Conservation (phyloP, 1,140 invertebrate species). For the Drosophila truncata region DNA sequence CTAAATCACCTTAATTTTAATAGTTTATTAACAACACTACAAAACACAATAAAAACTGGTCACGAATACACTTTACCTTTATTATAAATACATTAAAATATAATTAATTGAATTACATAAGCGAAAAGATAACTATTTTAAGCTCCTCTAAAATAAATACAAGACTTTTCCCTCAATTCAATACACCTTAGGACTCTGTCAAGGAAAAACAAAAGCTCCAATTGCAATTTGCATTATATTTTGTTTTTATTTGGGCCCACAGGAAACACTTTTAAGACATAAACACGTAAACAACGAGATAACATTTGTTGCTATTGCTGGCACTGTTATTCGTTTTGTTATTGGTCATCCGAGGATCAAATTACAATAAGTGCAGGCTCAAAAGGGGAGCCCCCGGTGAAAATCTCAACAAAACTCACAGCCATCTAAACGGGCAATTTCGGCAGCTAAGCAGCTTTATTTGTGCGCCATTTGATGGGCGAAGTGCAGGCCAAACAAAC, state of each 20-base stretch:
- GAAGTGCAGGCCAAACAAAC: constrained; percentile 69
- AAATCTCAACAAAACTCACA: constrained; percentile 13
- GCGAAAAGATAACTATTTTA: not conserved
- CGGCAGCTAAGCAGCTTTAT: constrained; percentile 57
- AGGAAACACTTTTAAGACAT: constrained; percentile 28
- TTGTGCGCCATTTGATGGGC: constrained; percentile 30
- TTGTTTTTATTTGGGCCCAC: not conserved
- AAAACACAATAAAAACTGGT: not conserved
- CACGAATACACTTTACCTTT: not conserved
- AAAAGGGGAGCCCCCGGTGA: constrained; percentile 10
- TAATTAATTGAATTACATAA: constrained; percentile 2
- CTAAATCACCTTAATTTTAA: not conserved
- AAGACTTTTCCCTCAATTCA: not conserved
- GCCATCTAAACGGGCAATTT: constrained; percentile 47
- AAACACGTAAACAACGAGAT: constrained; percentile 48
- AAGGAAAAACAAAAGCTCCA: constrained; percentile 26
- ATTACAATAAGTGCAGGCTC: constrained; percentile 63
- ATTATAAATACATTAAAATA: not conserved
- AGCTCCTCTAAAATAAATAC: not conserved
- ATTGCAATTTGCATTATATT: constrained; percentile 35
- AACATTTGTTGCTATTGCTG: constrained; percentile 38
- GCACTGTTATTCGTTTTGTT: constrained; percentile 10
- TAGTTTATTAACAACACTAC: not conserved
- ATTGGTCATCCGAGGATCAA: constrained; percentile 55
- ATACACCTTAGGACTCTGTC: constrained; percentile 15